Percentiles rank a stretch among this genome's conserved stretches.
Evolutionary conservation across 2,113 vertebrate genomes (phyloP).

Genomic region (Tretioscincus oriximinensis): DNA sequence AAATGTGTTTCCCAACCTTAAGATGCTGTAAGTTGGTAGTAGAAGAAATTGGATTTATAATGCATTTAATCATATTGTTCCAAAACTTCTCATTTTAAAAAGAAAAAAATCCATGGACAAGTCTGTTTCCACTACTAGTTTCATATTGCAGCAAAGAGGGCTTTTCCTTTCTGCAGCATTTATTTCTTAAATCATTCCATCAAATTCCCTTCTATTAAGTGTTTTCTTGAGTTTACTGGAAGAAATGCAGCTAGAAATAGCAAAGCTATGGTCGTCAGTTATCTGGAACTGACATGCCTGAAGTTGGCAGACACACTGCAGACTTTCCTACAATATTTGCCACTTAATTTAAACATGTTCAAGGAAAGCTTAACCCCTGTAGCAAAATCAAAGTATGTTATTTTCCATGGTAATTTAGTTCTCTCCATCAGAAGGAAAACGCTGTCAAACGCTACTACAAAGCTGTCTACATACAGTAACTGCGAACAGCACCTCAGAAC

Average conservation of each 20-base stretch:
- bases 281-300: conserved; percentile 43
- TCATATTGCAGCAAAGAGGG: background rate
- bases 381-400: conserved; percentile 37
- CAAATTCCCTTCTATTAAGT: conserved; percentile 40
- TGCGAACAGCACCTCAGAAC: conserved; percentile 30
- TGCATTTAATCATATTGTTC: background rate
- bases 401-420: conserved; percentile 34
- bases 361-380: conserved; percentile 32
- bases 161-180: background rate
- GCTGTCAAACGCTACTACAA: conserved; percentile 3
- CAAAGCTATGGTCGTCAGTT: conserved; percentile 35
- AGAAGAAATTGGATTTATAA: background rate
- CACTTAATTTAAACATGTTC: conserved; percentile 49
- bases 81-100: background rate
- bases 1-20: background rate
- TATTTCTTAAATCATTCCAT: conserved; percentile 36
- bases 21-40: background rate
- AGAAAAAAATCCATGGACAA: background rate
- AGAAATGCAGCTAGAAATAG: conserved; percentile 44
- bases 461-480: background rate
- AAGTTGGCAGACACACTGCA: conserved; percentile 53
- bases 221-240: conserved; percentile 1
- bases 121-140: conserved; percentile 8
- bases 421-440: conserved; percentile 15
- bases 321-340: conserved; percentile 36